phyloP scores from a whole-genome alignment of 2,888 invertebrate genomes.

The Cataglyphis rosenhaueri region DNA sequence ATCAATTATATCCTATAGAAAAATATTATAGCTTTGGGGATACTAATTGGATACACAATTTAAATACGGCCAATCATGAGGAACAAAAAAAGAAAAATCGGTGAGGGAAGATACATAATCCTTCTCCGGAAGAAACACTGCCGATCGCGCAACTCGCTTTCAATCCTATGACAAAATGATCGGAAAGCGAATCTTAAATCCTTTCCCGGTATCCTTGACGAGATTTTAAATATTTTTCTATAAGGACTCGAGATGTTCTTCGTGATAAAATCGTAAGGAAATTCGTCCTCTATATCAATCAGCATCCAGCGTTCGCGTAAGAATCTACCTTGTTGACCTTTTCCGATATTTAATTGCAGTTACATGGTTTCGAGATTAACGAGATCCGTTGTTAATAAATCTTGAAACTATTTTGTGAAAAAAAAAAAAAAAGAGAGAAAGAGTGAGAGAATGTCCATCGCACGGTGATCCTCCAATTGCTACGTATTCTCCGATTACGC shows the following conservation, averaged over 20 bases:
- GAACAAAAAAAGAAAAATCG: background rate
- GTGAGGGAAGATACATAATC: background rate
- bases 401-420: slow-evolving; percentile 44
- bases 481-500: slow-evolving; percentile 28
- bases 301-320: slow-evolving; percentile 36
- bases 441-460: background rate
- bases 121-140: slow-evolving; percentile 23
- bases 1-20: slow-evolving; percentile 37
- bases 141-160: slow-evolving; percentile 33
- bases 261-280: slow-evolving; percentile 33
- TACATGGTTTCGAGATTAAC: slow-evolving; percentile 33
- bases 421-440: background rate
- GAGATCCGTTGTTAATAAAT: slow-evolving; percentile 37
- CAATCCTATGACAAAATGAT: slow-evolving; percentile 10
- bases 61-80: background rate
- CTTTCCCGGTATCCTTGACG: slow-evolving; percentile 16
- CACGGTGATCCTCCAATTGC: slow-evolving; percentile 1
- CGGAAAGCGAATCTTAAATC: background rate
- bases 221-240: slow-evolving; percentile 35
- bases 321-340: slow-evolving; percentile 44
- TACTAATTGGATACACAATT: slow-evolving; percentile 21
- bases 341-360: slow-evolving; percentile 47
- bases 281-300: slow-evolving; percentile 38
- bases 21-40: slow-evolving; percentile 38
- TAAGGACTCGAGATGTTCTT: slow-evolving; percentile 35